phyloP scores from a whole-genome alignment of 2,797 vertebrate species.

The Coluber constrictor region DNA sequence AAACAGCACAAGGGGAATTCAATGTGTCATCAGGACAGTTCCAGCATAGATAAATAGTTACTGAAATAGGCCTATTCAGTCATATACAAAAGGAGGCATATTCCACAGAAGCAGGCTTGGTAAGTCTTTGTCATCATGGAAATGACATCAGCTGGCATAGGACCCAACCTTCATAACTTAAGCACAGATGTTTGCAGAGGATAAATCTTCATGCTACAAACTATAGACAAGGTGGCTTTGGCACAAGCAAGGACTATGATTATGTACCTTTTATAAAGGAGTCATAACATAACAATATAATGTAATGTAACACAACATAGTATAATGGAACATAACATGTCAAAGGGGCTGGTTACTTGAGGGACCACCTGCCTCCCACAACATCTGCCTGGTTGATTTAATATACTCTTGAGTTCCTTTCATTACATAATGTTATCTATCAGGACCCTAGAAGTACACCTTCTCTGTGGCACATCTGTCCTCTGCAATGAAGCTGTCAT shows the following conservation, averaged over 20 bases:
- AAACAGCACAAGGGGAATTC: background rate
- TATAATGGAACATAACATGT: background rate
- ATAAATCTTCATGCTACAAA: background rate
- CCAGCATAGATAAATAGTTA: background rate
- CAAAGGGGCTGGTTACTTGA: background rate
- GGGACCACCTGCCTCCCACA: background rate
- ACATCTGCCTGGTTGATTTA: background rate
- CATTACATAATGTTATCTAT: background rate
- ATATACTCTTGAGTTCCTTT: background rate
- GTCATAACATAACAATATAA: background rate
- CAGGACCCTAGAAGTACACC: background rate
- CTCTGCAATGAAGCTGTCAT: background rate
- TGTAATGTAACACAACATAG: background rate
- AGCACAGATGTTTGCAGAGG: background rate
- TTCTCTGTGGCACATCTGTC: background rate
- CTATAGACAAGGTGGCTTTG: background rate
- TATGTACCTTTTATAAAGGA: background rate
- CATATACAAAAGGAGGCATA: background rate
- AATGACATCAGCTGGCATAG: background rate
- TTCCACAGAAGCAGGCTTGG: background rate
- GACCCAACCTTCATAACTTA: background rate
- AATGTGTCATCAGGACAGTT: background rate
- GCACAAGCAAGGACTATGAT: background rate
- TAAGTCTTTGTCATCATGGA: background rate
- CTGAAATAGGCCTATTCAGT: background rate